These are phyloP conservation scores for Liodrosophila aerea DNA, from an alignment of 2,888 invertebrate species.

Conservation along the genomic window DNA sequence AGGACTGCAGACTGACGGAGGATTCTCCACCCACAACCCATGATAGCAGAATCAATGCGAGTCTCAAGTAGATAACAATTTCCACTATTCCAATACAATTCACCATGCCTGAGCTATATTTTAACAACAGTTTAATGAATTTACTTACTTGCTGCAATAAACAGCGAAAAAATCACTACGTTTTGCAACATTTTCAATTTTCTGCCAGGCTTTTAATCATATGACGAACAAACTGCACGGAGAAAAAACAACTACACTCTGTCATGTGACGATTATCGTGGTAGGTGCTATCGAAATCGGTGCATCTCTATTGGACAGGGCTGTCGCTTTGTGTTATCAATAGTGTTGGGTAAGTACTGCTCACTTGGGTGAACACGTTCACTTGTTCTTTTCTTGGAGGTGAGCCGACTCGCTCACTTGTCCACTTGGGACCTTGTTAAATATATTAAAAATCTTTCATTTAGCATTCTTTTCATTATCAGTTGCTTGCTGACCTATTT, in stretches of 20 bases:
- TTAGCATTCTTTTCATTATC: too few relatives aligned
- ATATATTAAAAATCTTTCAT: too few relatives aligned
- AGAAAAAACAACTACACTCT: slow-evolving; percentile 59
- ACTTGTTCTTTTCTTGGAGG: too few relatives aligned
- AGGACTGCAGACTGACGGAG: slow-evolving; percentile 12
- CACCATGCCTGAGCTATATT: neutral
- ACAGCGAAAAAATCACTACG: slow-evolving; percentile 76
- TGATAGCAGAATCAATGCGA: slow-evolving; percentile 36
- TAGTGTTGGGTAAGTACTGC: too few relatives aligned
- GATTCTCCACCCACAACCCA: slow-evolving; percentile 13
- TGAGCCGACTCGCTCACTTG: too few relatives aligned
- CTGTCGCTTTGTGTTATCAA: slow-evolving; percentile 1
- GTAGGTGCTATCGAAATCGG: slow-evolving; percentile 32
- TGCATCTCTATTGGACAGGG: slow-evolving; percentile 29
- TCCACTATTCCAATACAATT: slow-evolving; percentile 3
- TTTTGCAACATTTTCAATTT: slow-evolving; percentile 79
- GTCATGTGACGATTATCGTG: slow-evolving; percentile 71
- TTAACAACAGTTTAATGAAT: neutral
- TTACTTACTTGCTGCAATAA: slow-evolving; percentile 80
- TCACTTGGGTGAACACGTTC: too few relatives aligned
- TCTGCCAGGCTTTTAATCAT: slow-evolving; percentile 78
- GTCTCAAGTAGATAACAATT: slow-evolving; percentile 13
- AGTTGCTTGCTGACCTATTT: too few relatives aligned
- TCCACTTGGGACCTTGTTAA: too few relatives aligned
- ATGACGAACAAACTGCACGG: slow-evolving; percentile 79